A percentile compares a stretch with the other conserved stretches of the same genome.
These are phyloP conservation scores for Oxyruncus cristatus DNA, from an alignment of 2,113 vertebrate species.

Conservation along the genomic window DNA sequence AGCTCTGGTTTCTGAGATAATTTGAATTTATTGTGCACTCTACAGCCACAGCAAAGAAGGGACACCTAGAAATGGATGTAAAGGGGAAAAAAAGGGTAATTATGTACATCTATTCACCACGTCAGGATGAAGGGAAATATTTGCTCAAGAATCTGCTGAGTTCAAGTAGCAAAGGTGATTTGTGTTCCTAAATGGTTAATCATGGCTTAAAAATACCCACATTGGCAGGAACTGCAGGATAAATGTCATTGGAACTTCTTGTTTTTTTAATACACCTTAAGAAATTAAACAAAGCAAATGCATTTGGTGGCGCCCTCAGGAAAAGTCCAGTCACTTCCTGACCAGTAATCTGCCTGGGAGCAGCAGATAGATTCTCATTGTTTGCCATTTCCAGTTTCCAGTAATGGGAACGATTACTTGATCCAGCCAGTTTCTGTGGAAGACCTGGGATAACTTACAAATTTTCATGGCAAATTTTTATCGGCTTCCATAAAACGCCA, in stretches of 20 bases:
- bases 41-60: neutral
- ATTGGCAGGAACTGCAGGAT: constrained; percentile 41
- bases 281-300: constrained; percentile 75
- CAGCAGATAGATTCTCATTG: constrained; percentile 74
- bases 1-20: neutral
- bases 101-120: neutral
- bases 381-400: constrained; percentile 75
- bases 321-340: constrained; percentile 82
- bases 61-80: neutral
- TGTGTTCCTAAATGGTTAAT: constrained; percentile 26
- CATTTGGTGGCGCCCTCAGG: constrained; percentile 70
- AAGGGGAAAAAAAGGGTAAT: neutral
- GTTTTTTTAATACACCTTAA: constrained; percentile 62
- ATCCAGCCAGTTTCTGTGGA: constrained; percentile 27
- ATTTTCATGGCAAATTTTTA: constrained; percentile 14
- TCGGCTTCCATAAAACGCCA: neutral
- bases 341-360: constrained; percentile 72
- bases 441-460: neutral
- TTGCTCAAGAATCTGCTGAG: neutral
- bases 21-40: neutral
- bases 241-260: constrained; percentile 61
- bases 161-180: neutral
- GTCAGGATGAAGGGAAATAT: neutral
- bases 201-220: neutral
- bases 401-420: constrained; percentile 78